Evolutionary conservation across 1,140 invertebrate species (phyloP), one percentile per base, ranked within the genome.

Genomic region (Charaxes varanes): DNA sequence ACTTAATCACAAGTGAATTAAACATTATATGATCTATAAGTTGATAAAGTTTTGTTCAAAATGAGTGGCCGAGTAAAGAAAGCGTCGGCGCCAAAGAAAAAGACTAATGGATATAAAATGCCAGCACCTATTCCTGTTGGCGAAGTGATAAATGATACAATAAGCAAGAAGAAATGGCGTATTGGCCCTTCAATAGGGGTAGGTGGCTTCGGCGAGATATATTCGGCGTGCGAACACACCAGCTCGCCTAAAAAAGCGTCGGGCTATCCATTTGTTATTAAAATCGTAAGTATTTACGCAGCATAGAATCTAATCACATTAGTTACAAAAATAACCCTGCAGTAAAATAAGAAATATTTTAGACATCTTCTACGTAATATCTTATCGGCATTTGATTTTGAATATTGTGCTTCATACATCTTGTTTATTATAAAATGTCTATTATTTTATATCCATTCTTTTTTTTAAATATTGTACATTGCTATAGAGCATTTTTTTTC

Each of bases 201-300:
- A 41, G 96, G 96, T n/a, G 96, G 95, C 18, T 98, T 97, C 85
- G 96, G 96, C 1, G 93, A 96, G 76, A 95, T 97, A 61, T 97
- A 97, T 72, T 87, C 90, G 12, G 93, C 92, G 67, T 72, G 79
- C 73, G 88, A 89, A 40, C 86, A 86, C 19, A 67, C 79, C 0
- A 84, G 86, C 32, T 80, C 72, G 6, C 79, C 76, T 1, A 87
- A 86, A 35, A 74, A 69, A 47, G 72, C 65, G 7, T 74, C 79
- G 18, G 83, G 84, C 28, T 92, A 88, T 77, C 87, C 88, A 11
- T 89, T 87, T 62, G 91, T 92, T n/a, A 84, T 93, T n/a, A 93
- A 93, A 88, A 92, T 93, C 66, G 92, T 92, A 74, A 88, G 89
- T 88, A 11, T 31, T 14, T 17, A 3, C 5, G 4, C 8, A 26